phyloP scores from a whole-genome alignment of 2,113 vertebrate species.

The Thunnus thynnus region DNA sequence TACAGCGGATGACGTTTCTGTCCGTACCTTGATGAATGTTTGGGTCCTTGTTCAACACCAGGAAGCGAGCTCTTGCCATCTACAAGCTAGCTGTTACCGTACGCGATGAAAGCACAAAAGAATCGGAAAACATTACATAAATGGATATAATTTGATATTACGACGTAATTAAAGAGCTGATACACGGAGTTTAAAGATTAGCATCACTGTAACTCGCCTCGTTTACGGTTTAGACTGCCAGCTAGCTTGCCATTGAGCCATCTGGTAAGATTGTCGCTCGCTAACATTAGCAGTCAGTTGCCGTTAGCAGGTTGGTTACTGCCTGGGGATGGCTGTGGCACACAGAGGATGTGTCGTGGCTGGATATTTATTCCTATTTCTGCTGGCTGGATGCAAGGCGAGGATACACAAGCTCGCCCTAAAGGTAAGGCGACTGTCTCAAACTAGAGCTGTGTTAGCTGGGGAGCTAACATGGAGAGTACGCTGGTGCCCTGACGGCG shows the following conservation, averaged over 20 bases:
- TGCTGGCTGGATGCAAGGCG: conserved; percentile 64
- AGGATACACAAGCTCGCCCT: conserved; percentile 82
- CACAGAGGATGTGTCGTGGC: conserved; percentile 28
- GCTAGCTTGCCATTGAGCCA: conserved; percentile 26
- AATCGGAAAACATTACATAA: not conserved
- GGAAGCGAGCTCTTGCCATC: conserved; percentile 60
- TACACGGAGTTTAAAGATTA: not conserved
- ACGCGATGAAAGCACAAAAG: conserved; percentile 46
- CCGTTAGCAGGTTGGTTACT: conserved; percentile 47
- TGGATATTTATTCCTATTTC: conserved; percentile 48
- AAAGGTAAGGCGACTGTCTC: conserved; percentile 61
- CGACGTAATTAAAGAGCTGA: not conserved
- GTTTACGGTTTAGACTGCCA: not conserved
- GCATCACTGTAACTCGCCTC: not conserved
- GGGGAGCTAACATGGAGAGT: not conserved
- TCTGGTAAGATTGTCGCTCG: conserved; percentile 34
- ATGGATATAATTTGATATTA: not conserved
- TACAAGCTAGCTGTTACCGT: conserved; percentile 34
- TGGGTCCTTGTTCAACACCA: conserved; percentile 30
- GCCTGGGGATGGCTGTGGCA: conserved; percentile 55
- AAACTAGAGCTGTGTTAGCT: not conserved
- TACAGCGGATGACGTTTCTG: not conserved
- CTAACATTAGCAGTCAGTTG: conserved; percentile 45
- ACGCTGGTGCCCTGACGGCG: not conserved
- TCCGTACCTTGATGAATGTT: not conserved